Conservation (phyloP, 2,797 vertebrate species). For the Alcedo atthis region DNA sequence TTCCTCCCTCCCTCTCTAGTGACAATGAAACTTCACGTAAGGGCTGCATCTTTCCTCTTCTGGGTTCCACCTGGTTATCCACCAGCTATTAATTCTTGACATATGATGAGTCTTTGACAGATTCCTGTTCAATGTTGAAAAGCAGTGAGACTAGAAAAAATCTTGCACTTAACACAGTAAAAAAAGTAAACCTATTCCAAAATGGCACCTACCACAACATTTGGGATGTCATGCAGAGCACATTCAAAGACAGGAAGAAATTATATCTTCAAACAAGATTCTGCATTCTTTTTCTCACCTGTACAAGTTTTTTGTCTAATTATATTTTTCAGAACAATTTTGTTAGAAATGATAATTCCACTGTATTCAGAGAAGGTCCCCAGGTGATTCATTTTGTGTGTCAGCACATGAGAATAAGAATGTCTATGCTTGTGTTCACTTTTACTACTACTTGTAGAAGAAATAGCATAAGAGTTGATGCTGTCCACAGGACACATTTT, state of each 20-base stretch:
- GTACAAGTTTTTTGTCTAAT: neutral
- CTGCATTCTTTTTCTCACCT: neutral
- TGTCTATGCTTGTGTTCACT: neutral
- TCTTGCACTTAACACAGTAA: neutral
- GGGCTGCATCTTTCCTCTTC: neutral
- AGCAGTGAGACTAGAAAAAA: neutral
- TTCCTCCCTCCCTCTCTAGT: neutral
- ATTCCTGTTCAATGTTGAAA: neutral
- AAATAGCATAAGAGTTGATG: neutral
- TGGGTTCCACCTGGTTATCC: neutral
- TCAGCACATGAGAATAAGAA: neutral
- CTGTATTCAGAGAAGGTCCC: neutral
- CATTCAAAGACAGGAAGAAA: neutral
- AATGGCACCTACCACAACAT: neutral
- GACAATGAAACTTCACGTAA: neutral
- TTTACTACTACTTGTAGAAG: neutral
- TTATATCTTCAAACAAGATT: neutral
- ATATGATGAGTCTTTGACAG: neutral
- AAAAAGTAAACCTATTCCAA: neutral
- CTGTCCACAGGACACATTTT: neutral
- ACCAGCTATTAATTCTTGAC: neutral
- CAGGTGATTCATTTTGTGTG: neutral
- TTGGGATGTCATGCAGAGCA: neutral
- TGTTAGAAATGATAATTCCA: neutral
- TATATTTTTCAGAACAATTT: conserved; percentile 23